phyloP scores from a whole-genome alignment of 2,888 invertebrate species.

The Mechanitis mazaeus region DNA sequence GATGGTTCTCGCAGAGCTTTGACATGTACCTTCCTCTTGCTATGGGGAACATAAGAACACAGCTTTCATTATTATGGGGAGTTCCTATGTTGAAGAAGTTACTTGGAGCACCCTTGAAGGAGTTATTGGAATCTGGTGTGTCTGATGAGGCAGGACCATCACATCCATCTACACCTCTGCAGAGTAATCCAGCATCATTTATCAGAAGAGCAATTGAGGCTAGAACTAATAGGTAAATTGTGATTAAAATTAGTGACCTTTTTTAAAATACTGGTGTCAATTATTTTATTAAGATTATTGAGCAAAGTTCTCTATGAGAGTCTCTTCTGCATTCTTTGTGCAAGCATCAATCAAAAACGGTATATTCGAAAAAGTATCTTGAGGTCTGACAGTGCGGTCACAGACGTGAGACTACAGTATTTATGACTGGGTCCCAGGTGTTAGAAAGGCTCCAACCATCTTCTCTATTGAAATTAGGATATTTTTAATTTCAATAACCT shows the following conservation, averaged over 20 bases:
- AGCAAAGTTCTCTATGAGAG: no score
- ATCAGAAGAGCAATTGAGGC: conserved; percentile 70
- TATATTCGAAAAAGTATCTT: no score
- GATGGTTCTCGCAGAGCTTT: conserved; percentile 92
- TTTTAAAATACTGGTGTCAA: neutral
- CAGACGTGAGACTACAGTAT: no score
- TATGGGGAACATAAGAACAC: conserved; percentile 80
- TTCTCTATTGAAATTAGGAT: no score
- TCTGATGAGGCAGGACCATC: conserved; percentile 73
- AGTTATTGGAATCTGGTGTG: conserved; percentile 72
- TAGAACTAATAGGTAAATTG: conserved; percentile 71
- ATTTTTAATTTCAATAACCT: no score
- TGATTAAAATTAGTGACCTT: neutral
- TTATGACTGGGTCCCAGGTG: no score
- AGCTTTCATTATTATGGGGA: conserved; percentile 85
- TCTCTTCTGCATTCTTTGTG: no score
- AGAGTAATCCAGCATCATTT: conserved; percentile 65
- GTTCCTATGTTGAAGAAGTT: conserved; percentile 61
- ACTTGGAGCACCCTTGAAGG: conserved; percentile 63
- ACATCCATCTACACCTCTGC: conserved; percentile 67
- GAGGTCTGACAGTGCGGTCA: no score
- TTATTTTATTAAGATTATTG: neutral
- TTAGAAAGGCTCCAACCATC: no score
- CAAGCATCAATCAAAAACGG: no score
- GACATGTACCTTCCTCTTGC: conserved; percentile 83